Conservation (phyloP, 2,888 invertebrate genomes). For the Thelaira solivaga region DNA sequence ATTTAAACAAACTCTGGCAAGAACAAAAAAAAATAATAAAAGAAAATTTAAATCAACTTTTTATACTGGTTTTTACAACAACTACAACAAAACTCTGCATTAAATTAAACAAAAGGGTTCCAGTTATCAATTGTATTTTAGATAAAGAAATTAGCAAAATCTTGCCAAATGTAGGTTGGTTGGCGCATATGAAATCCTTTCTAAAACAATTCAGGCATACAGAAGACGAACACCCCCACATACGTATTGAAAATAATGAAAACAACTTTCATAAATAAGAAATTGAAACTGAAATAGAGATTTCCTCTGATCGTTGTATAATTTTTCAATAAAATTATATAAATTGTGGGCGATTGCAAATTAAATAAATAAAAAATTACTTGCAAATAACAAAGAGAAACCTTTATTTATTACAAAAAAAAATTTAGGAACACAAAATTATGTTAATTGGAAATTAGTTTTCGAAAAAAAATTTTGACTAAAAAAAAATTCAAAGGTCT, state of each 20-base stretch:
- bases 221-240: conserved; percentile 16
- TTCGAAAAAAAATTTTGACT: no score
- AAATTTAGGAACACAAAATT: no score
- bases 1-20: no score
- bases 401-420: no score
- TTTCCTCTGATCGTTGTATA: conserved; percentile 16
- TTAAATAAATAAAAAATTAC: neutral
- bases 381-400: no score
- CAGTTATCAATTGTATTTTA: conserved; percentile 30
- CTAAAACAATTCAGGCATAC: neutral
- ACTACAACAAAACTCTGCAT: no score
- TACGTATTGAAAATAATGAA: neutral
- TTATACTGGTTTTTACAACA: conserved; percentile 30
- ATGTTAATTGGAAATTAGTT: no score
- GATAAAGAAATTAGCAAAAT: conserved; percentile 60
- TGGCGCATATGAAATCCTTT: conserved; percentile 6
- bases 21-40: no score
- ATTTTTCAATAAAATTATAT: conserved; percentile 27
- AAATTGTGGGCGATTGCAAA: conserved; percentile 20
- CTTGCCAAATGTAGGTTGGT: conserved; percentile 8
- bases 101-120: conserved; percentile 33
- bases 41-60: conserved; percentile 43
- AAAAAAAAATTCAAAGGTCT: no score
- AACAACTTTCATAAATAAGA: neutral
- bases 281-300: no score